Conservation (phyloP, 2,888 invertebrate species). For the Acrobasis consociella region DNA sequence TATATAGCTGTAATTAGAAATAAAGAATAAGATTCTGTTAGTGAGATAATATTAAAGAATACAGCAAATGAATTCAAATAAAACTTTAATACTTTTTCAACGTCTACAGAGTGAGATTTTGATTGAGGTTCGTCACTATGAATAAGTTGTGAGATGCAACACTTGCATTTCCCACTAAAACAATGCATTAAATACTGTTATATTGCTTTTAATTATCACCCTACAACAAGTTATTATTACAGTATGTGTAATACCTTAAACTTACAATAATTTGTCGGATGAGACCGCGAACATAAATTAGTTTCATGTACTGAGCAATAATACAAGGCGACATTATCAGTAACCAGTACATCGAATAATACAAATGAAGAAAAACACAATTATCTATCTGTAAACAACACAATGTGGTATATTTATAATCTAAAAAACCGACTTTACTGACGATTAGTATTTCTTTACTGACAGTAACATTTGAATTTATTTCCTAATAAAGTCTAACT, state of each 20-base stretch:
- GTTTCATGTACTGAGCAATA: neutral
- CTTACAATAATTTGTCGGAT: conserved; percentile 9
- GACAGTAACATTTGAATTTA: neutral
- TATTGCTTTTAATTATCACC: conserved; percentile 68
- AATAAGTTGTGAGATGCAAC: conserved; percentile 48
- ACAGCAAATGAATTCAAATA: conserved; percentile 61
- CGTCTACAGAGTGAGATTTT: conserved; percentile 63
- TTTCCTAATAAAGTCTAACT: neutral
- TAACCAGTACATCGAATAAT: conserved; percentile 3
- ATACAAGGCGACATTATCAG: conserved; percentile 11
- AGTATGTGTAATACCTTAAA: conserved; percentile 17
- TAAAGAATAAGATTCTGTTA: no score
- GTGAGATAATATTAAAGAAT: neutral
- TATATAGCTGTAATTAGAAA: no score
- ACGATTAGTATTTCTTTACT: no score
- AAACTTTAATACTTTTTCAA: conserved; percentile 77
- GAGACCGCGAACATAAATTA: neutral
- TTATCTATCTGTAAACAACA: no score
- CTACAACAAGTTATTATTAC: conserved; percentile 35
- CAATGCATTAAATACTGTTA: conserved; percentile 52
- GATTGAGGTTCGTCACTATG: conserved; percentile 48
- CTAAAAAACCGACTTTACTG: no score
- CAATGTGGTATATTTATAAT: no score
- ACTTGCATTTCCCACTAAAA: conserved; percentile 22
- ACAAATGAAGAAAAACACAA: neutral